Base-by-base conservation (phyloP, 64 coral and sea anemone species). In the Trachythela sp. region DNA sequence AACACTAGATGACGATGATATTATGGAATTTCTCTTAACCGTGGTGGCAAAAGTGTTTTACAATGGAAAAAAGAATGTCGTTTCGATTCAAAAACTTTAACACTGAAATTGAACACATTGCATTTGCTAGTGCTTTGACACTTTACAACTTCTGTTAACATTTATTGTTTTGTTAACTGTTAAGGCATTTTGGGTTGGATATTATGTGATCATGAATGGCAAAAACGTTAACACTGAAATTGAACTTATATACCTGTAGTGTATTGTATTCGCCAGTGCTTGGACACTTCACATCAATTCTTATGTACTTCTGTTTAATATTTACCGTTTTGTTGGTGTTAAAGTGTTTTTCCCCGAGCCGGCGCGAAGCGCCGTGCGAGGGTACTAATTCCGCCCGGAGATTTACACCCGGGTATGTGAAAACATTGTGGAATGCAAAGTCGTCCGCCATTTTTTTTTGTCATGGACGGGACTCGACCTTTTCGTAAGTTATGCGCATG, bases 21-120 rank as follows among this genome's bases (percentile, higher is more conserved):
- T 91, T 18, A 86, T 40, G 29, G 89, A 86, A 39, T 83, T 86
- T 49, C 45, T 91, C 20, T 83, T 91, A 85, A 86, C 84, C 72
- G 89, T 91, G 84, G 56, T 85, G 35, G 84, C 89, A 91, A 91
- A 80, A 86, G 84, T 91, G 85, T 80, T 86, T 33, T 91, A 70
- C 39, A 86, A 86, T 64, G 40, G 84, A 51, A 91, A 91, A 76
- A 91, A 84, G 5, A 68, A 68, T 68, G 59, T 68, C 15, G 59
- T 68, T 68, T 68, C 59, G 3, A 68, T 68, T 31, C 18, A 68
- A 31, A 68, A 68, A 68, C 59, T 68, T 68, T 68, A 68, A 68
- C 20, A 68, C 30, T 68, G 30, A 68, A n/a, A 68, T 68, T 22
- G 59, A 68, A 22, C 59, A 68, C 30, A 68, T 68, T 2, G 30